These are phyloP conservation scores for Drosophila anomalipes DNA, from an alignment of 2,888 invertebrate species.

Conservation along the genomic window DNA sequence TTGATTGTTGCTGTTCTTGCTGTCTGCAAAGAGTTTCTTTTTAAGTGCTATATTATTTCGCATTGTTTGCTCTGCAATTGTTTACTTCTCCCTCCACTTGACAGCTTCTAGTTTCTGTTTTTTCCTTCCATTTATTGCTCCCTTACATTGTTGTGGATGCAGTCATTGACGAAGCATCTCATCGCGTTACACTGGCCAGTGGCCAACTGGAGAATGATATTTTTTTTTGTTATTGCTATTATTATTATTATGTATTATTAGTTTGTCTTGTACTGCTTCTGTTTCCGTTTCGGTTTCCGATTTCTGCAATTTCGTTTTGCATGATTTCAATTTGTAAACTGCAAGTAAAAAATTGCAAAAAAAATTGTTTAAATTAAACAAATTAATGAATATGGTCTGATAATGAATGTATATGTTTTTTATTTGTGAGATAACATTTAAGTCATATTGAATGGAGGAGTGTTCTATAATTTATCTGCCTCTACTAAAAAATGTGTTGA, in stretches of 20 bases:
- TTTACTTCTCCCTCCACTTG: conserved; percentile 41
- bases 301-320: conserved; percentile 54
- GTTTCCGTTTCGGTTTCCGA: conserved; percentile 20
- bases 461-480: neutral
- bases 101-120: conserved; percentile 1
- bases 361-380: neutral
- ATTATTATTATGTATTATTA: conserved; percentile 37
- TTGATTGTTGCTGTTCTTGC: conserved; percentile 58
- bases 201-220: conserved; percentile 27
- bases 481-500: neutral
- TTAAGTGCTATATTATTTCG: conserved; percentile 79
- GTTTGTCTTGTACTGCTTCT: conserved; percentile 27
- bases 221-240: neutral
- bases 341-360: conserved; percentile 33
- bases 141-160: conserved; percentile 32
- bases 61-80: conserved; percentile 67
- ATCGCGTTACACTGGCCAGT: conserved; percentile 33
- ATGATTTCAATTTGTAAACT: conserved; percentile 65
- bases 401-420: too few relatives aligned
- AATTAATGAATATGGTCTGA: neutral
- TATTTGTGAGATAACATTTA: neutral
- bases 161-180: conserved; percentile 22
- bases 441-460: neutral
- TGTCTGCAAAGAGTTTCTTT: conserved; percentile 55
- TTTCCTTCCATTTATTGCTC: conserved; percentile 18